Base-by-base conservation (phyloP, 2,888 invertebrate genomes). In the Choristoneura rosaceana region DNA sequence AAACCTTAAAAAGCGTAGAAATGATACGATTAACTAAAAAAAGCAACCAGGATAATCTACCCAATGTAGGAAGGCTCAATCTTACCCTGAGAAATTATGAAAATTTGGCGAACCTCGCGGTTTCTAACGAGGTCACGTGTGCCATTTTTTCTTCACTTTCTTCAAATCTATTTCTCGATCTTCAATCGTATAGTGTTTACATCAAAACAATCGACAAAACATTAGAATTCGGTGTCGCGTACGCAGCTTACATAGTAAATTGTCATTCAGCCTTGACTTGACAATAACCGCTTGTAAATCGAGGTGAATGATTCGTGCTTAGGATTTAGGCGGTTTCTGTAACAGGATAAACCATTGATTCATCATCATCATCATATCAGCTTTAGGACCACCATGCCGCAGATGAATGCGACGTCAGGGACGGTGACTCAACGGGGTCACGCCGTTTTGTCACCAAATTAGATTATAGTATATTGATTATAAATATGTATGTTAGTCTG, bases 241-340 rank as follows among this genome's bases (percentile, higher is more conserved):
- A 78, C 80, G 81, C 77, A 82, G 71, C 71, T 59, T 76, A 83
- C 86, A 86, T 89, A 87, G 82, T 84, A 87, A 87, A 67, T 74
- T 63, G 73, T 66, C 74, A 77, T 79, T 82, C 83, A 83, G 78
- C 88, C 85, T 88, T 88, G 84, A 84, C 84, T 87, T 76, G 76
- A 59, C 78, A 81, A 76, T 80, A 78, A 81, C 78, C 76, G 75
- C 78, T 81, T 77, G 60, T 69, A 71, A 78, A 82, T 77, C 77
- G 83, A 84, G 81, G 82, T 84, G 81, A 85, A 82, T 70, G 80
- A 83, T 81, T 68, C 73, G 64, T 64, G 61, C 41, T 38, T 47
- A 47, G 55, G 65, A 25, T 69, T 73, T 73, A 64, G 73, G 73
- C 59, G 41, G 71, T 78, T 82, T 83, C 78, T 84, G 81, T 81